Evolutionary conservation across 2,797 vertebrate genomes (phyloP).

Genomic region (Danio jaintianensis): DNA sequence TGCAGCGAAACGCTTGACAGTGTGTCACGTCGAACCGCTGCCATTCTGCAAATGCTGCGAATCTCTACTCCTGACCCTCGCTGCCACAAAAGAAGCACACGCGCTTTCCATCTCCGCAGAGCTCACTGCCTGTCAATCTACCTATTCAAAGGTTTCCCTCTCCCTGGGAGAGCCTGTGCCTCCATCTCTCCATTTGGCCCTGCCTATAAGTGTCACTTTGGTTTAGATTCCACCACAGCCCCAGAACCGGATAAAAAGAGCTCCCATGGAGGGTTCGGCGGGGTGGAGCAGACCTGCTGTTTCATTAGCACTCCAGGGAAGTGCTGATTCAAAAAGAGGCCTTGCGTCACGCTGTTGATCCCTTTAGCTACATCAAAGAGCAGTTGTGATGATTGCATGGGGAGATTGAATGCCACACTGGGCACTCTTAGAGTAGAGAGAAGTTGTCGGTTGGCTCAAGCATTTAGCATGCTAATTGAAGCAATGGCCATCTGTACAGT

Average conservation of each 20-base stretch:
- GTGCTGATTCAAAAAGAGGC: slow-evolving; percentile 61
- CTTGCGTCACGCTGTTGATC: slow-evolving; percentile 50
- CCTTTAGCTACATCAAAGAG: slow-evolving; percentile 39
- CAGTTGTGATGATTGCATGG: slow-evolving; percentile 47
- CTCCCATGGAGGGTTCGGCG: slow-evolving; percentile 65
- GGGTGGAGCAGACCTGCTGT: slow-evolving; percentile 65
- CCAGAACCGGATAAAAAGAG: slow-evolving; percentile 61
- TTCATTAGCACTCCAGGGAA: slow-evolving; percentile 72
- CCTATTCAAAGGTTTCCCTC: slow-evolving; percentile 73
- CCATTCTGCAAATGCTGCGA: slow-evolving; percentile 60
- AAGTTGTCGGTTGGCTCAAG: slow-evolving; percentile 10
- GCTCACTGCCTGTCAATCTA: slow-evolving; percentile 77
- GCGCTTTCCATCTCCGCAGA: slow-evolving; percentile 76
- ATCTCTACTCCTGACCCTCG: slow-evolving; percentile 67
- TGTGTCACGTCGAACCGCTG: slow-evolving; percentile 67
- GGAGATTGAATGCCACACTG: slow-evolving; percentile 43
- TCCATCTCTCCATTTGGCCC: slow-evolving; percentile 67
- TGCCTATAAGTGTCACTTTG: slow-evolving; percentile 78
- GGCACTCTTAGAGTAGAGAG: slow-evolving; percentile 12
- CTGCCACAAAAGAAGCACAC: slow-evolving; percentile 68
- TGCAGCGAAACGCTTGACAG: slow-evolving; percentile 72
- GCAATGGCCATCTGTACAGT: slow-evolving; percentile 21
- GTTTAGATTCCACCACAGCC: slow-evolving; percentile 75
- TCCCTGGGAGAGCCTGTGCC: slow-evolving; percentile 68
- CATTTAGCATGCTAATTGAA: slow-evolving; percentile 35